These are phyloP conservation scores for Harpagoxenus sublaevis DNA, from an alignment of 2,888 invertebrate genomes.

Conservation along the genomic window DNA sequence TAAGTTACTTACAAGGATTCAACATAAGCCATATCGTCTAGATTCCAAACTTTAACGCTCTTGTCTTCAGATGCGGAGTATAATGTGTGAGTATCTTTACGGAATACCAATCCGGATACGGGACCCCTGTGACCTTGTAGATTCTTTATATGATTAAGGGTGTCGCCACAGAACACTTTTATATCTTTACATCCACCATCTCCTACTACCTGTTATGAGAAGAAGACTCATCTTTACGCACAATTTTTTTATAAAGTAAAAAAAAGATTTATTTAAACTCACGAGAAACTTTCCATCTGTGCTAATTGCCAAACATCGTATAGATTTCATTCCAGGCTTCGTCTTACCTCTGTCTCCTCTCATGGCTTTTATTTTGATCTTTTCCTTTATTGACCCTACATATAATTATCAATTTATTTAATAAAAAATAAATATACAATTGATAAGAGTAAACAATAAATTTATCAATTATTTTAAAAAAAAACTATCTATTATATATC, in stretches of 20 bases:
- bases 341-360: conserved; percentile 80
- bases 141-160: conserved; percentile 92
- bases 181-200: conserved; percentile 90
- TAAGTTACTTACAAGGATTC: conserved; percentile 92
- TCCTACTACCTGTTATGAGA: conserved; percentile 88
- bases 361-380: conserved; percentile 87
- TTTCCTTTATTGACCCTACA: conserved; percentile 89
- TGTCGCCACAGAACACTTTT: conserved; percentile 94
- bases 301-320: conserved; percentile 81
- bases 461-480: conserved; percentile 12
- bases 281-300: conserved; percentile 94
- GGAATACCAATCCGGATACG: conserved; percentile 93
- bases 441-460: background rate
- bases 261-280: conserved; percentile 76
- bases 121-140: conserved; percentile 93
- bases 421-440: background rate
- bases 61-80: conserved; percentile 93
- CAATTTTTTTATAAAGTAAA: conserved; percentile 68
- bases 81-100: conserved; percentile 94
- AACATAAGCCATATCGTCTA: conserved; percentile 98
- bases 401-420: conserved; percentile 17
- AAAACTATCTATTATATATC: conserved; percentile 35
- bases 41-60: conserved; percentile 97
- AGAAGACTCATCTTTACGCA: background rate
- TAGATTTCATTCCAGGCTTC: conserved; percentile 79